These are phyloP conservation scores for Oceanodroma tethys DNA, from an alignment of 2,113 vertebrate genomes.

Conservation along the genomic window DNA sequence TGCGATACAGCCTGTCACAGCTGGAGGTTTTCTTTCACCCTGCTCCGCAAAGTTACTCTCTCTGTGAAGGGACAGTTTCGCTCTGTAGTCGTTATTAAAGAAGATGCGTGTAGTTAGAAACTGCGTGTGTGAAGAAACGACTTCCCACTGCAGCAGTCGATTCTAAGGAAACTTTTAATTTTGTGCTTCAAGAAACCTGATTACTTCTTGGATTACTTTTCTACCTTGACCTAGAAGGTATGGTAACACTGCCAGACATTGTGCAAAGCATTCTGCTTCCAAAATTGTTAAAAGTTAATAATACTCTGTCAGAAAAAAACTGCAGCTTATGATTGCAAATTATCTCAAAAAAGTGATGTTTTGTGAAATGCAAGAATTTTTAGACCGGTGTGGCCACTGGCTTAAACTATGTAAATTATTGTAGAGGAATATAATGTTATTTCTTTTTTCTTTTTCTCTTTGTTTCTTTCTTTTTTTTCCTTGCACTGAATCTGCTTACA, in stretches of 20 bases:
- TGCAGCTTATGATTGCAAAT: neutral
- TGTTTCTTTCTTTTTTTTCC: rapidly evolving
- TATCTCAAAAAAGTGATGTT: neutral
- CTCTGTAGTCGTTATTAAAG: neutral
- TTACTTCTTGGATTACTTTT: conserved; percentile 23
- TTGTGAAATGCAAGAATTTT: neutral
- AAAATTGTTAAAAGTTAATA: neutral
- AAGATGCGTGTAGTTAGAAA: neutral
- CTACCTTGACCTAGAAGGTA: conserved; percentile 33
- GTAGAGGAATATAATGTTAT: neutral
- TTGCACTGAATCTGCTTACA: neutral
- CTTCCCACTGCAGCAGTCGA: neutral
- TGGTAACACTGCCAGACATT: neutral
- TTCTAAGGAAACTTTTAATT: conserved; percentile 33
- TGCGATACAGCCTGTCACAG: neutral
- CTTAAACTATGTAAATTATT: neutral
- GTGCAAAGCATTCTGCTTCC: neutral
- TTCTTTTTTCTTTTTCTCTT: neutral
- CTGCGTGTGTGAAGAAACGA: neutral
- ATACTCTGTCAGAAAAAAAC: neutral
- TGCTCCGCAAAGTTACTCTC: neutral
- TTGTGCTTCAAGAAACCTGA: neutral
- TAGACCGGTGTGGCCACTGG: neutral
- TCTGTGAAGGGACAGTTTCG: neutral
- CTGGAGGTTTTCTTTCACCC: neutral